Evolutionary conservation across 2,797 vertebrate species (phyloP).

Genomic region (Eupleurogrammus muticus): DNA sequence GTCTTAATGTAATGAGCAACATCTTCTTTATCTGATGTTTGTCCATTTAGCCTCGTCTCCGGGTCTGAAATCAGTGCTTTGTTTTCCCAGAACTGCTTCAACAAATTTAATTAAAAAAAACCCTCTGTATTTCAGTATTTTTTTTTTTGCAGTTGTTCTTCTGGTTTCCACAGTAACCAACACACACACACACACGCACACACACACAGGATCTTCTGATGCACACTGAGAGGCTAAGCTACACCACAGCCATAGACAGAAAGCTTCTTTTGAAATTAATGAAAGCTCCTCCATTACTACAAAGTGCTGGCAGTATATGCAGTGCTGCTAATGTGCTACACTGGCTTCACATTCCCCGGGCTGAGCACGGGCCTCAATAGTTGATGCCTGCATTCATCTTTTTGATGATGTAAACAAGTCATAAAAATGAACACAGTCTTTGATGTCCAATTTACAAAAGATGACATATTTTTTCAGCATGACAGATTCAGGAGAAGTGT

Average conservation of each 20-base stretch:
- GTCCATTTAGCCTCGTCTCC: conserved; percentile 9
- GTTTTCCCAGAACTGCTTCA: conserved; percentile 19
- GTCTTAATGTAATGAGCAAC: conserved; percentile 6
- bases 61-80: conserved; percentile 25
- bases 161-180: conserved; percentile 71
- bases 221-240: conserved; percentile 40
- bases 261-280: conserved; percentile 57
- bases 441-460: conserved; percentile 53
- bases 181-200: conserved; percentile 24
- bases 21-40: conserved; percentile 4
- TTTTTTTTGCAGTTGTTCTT: conserved; percentile 40
- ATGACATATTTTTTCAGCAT: conserved; percentile 27
- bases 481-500: conserved; percentile 21
- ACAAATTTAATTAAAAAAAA: conserved; percentile 50
- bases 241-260: conserved; percentile 38
- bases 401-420: conserved; percentile 52
- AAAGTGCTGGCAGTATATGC: conserved; percentile 23
- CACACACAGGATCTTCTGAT: conserved; percentile 34
- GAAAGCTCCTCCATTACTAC: conserved; percentile 51
- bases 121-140: conserved; percentile 33
- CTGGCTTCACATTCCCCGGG: conserved; percentile 29
- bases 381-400: conserved; percentile 37
- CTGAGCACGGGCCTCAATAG: conserved; percentile 1
- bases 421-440: conserved; percentile 39
- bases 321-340: conserved; percentile 34